Evolutionary conservation across 1,140 invertebrate species (phyloP), one percentile per base, ranked within the genome.

Genomic region (Aphelenchoides besseyi): DNA sequence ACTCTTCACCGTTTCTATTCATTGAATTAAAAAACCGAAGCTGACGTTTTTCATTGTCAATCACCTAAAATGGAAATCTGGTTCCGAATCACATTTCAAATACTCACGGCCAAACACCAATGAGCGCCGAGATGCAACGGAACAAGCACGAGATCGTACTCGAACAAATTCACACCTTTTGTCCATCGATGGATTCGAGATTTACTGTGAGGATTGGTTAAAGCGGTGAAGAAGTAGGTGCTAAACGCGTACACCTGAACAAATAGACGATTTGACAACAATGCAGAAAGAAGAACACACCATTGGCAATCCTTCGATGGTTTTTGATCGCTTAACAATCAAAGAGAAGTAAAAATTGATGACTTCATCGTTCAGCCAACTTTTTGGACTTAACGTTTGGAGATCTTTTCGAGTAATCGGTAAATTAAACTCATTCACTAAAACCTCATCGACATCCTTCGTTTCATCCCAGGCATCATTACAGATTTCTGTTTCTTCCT

Each of bases 311-410:
- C 61, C 53, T 5, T 18, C 3, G n/a, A 85, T 76, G 23, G 88
- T 85, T 74, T 89, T 88, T 33, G 90, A 89, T 76, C 93, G 82
- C 71, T 91, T 89, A 82, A 90, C 91, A 35, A 96, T 86, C 72
- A 94, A 84, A 81, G 91, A 91, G 90, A 95, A 91, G 84, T 95
- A 95, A 85, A 92, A 96, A 85, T 95, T 92, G 68, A 97, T 97
- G 0, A 97, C 91, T 86, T 96, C 93, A 86, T 98, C 95, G 82
- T 98, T 98, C 0, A 98, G 87, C 95, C 95, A 98, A 84, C 92
- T 92, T 0, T 91, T 85, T 0, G 90, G 91, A 0, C 86, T 80
- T 1, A 98, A 84, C 0, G 94, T 96, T 67, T 89, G 86, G 8
- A 98, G 88, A 85, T 98, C 95, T 57, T 78, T 80, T 23, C 77